phyloP scores from a whole-genome alignment of 2,888 invertebrate species.

The Agonopterix alstromeriana region DNA sequence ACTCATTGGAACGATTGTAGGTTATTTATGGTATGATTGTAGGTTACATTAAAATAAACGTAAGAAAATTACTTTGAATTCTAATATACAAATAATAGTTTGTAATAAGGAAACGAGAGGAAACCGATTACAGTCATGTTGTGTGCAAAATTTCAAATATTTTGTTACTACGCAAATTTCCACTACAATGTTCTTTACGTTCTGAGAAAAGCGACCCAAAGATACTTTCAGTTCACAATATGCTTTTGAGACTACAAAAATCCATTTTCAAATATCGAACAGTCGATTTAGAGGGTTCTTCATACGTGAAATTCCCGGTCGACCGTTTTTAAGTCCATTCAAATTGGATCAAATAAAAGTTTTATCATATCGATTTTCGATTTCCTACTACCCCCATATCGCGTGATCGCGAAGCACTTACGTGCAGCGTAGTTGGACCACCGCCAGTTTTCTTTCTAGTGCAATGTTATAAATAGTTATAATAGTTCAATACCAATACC shows the following conservation, averaged over 20 bases:
- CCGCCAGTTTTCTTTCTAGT: constrained; percentile 41
- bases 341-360: constrained; percentile 64
- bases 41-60: too few species aligned
- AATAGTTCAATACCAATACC: constrained; percentile 17
- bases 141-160: too few species aligned
- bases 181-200: too few species aligned
- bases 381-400: constrained; percentile 25
- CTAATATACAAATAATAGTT: too few species aligned
- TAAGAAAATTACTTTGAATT: too few species aligned
- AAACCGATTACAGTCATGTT: too few species aligned
- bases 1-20: too few species aligned
- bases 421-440: constrained; percentile 35
- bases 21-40: too few species aligned
- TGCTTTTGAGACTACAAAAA: not conserved
- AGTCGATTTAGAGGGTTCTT: constrained; percentile 3
- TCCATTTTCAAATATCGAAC: constrained; percentile 1
- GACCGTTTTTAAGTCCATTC: constrained; percentile 35
- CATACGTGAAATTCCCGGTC: constrained; percentile 13
- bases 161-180: too few species aligned
- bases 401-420: constrained; percentile 34
- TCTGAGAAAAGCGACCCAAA: too few species aligned
- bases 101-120: too few species aligned
- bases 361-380: constrained; percentile 55
- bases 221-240: not conserved
- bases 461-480: constrained; percentile 42